A percentile compares a stretch with the other conserved stretches of the same genome.
Conservation (phyloP, 2,113 vertebrate species). For the Zosterops lateralis region DNA sequence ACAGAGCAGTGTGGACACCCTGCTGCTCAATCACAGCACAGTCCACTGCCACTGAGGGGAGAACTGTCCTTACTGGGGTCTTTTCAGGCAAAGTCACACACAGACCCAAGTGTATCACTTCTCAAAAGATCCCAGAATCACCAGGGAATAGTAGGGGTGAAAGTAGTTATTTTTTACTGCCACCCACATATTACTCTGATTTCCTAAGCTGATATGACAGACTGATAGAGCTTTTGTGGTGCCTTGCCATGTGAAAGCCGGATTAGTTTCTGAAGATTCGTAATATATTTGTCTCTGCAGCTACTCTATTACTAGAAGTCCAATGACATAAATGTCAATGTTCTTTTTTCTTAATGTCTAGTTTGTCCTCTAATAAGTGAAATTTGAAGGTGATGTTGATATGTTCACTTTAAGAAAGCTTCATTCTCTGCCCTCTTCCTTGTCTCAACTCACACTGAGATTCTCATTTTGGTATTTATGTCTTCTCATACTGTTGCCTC, state of each 20-base stretch:
- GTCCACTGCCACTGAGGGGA: background rate
- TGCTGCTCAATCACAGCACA: background rate
- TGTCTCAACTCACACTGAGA: fast-evolving
- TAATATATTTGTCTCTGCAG: background rate
- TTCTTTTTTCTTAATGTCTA: background rate
- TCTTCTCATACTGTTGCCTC: background rate
- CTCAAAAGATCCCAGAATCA: background rate
- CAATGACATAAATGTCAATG: fast-evolving
- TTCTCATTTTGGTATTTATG: background rate
- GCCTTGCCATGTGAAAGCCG: background rate
- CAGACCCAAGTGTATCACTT: background rate
- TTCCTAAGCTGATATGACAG: background rate
- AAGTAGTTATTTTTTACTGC: background rate
- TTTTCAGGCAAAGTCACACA: background rate
- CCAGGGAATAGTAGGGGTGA: background rate
- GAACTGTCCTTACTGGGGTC: background rate
- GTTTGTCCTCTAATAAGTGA: background rate
- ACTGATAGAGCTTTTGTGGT: background rate
- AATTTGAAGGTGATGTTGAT: background rate
- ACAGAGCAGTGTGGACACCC: background rate
- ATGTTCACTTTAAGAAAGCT: background rate
- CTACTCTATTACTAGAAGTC: background rate
- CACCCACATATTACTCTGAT: background rate
- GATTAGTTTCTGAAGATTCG: background rate
- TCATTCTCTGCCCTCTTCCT: background rate